A percentile compares a stretch with the other conserved stretches of the same genome.
Conservation (phyloP, 2,797 vertebrate species). For the Silurus lanzhouensis region DNA sequence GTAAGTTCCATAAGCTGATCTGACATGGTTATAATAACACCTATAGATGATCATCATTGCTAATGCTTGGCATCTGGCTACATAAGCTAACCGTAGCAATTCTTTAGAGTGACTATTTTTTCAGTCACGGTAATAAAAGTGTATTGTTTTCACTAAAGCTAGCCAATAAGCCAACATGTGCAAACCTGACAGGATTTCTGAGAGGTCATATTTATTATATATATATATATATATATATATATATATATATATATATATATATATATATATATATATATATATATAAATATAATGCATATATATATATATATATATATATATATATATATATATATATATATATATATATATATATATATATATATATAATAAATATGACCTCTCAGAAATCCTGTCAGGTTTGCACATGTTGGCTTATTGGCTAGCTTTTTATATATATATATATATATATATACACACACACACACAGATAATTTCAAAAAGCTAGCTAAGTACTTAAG, state of each 20-base stretch:
- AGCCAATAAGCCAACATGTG: background rate
- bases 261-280: background rate
- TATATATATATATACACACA: background rate
- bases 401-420: background rate
- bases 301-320: background rate
- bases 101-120: background rate
- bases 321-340: background rate
- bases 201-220: background rate
- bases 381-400: background rate
- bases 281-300: too few relatives aligned
- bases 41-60: background rate
- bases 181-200: background rate
- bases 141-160: background rate
- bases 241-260: background rate
- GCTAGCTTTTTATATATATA: background rate
- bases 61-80: background rate
- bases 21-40: background rate
- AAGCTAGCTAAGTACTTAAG: background rate
- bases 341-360: background rate
- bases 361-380: too few relatives aligned
- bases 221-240: too few relatives aligned
- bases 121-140: background rate
- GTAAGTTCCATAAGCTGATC: background rate
- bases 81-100: background rate
- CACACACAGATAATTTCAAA: background rate